Evolutionary conservation across 2,113 vertebrate species (phyloP).

Genomic region (Colistium nudipinnis): DNA sequence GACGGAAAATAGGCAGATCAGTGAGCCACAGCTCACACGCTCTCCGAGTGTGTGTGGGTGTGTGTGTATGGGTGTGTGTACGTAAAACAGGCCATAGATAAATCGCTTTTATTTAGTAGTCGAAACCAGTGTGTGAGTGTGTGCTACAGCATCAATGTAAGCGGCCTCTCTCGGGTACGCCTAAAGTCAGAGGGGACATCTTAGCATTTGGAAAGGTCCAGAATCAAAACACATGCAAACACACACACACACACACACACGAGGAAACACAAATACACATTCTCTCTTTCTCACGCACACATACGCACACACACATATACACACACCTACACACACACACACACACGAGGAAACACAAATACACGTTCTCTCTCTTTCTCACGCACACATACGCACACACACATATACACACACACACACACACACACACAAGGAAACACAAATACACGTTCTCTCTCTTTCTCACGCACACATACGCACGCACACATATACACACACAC

Average conservation of each 20-base stretch:
- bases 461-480: background rate
- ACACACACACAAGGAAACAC: constrained; percentile 14
- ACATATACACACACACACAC: background rate
- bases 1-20: constrained; percentile 1
- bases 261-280: no score
- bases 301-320: background rate
- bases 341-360: no score
- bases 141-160: constrained; percentile 40
- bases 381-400: background rate
- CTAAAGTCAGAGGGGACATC: constrained; percentile 54
- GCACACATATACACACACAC: background rate
- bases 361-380: background rate
- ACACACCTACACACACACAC: constrained; percentile 7
- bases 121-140: constrained; percentile 28
- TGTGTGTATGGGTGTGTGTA: background rate
- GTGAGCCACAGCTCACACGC: background rate
- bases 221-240: constrained; percentile 15
- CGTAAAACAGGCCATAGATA: constrained; percentile 14
- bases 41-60: background rate
- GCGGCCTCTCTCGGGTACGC: constrained; percentile 35
- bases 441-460: background rate
- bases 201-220: constrained; percentile 51
- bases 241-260: background rate
- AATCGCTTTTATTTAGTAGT: constrained; percentile 54
- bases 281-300: background rate